A percentile compares a stretch with the other conserved stretches of the same genome.
phyloP scores from a whole-genome alignment of 2,888 invertebrate species.

The Rotaria magnacalcarata region DNA sequence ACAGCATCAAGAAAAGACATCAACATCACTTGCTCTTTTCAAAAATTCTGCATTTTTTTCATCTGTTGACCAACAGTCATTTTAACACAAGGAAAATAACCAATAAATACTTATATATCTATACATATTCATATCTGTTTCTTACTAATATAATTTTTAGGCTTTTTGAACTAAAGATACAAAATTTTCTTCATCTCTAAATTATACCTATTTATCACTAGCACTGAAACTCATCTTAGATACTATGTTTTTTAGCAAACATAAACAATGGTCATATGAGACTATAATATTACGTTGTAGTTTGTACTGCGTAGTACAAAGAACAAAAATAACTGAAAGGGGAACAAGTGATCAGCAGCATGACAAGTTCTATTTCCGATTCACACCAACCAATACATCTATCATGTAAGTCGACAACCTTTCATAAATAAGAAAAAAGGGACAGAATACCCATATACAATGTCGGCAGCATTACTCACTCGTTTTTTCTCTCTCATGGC shows the following conservation, averaged over 20 bases:
- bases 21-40: background rate
- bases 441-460: background rate
- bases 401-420: background rate
- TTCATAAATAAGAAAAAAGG: background rate
- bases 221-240: background rate
- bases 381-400: constrained; percentile 11
- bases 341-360: background rate
- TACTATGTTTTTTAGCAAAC: background rate
- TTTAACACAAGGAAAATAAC: background rate
- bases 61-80: background rate
- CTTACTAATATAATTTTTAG: too few species aligned
- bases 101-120: background rate
- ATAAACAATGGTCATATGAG: too few species aligned
- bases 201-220: background rate
- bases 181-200: background rate
- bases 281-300: too few species aligned
- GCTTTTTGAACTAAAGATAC: too few species aligned
- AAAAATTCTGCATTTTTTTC: background rate
- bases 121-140: background rate
- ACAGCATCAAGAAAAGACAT: background rate
- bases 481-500: background rate
- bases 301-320: background rate
- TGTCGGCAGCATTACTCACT: background rate
- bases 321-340: background rate
- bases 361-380: constrained; percentile 12